These are phyloP conservation scores for Agrilus planipennis DNA, from an alignment of 1,140 invertebrate species.

Conservation along the genomic window DNA sequence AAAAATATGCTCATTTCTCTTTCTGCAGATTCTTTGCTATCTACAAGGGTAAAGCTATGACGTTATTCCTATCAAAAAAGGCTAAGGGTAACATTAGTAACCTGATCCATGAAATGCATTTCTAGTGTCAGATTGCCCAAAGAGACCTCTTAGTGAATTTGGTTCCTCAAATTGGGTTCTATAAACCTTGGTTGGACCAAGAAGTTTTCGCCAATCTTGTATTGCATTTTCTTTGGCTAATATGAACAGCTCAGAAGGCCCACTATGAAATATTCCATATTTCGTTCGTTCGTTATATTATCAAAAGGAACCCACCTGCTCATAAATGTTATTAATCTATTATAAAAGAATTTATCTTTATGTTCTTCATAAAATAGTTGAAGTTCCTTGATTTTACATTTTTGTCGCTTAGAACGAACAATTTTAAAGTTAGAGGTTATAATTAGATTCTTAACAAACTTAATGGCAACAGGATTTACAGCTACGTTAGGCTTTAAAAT, in stretches of 20 bases:
- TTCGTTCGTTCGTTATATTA: constrained; percentile 2
- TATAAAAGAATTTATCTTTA: constrained; percentile 75
- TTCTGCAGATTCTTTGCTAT: constrained; percentile 61
- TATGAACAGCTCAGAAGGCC: constrained; percentile 65
- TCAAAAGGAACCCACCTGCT: constrained; percentile 45
- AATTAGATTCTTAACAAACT: constrained; percentile 56
- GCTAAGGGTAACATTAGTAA: constrained; percentile 26
- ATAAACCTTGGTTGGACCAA: constrained; percentile 82
- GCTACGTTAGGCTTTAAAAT: constrained; percentile 64
- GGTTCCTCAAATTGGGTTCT: constrained; percentile 67
- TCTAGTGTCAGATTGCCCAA: constrained; percentile 81
- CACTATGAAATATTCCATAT: constrained; percentile 42
- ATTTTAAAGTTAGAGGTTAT: constrained; percentile 62
- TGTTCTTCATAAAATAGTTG: constrained; percentile 76
- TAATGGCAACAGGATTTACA: constrained; percentile 51
- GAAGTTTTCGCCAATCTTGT: constrained; percentile 61
- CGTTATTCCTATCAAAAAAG: constrained; percentile 3
- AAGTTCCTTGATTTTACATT: constrained; percentile 50
- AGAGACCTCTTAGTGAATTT: constrained; percentile 62
- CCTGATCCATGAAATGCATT: constrained; percentile 88
- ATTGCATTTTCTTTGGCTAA: constrained; percentile 66
- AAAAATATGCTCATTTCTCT: constrained; percentile 76
- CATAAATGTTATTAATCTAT: constrained; percentile 78
- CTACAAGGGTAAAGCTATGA: constrained; percentile 38
- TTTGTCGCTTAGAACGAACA: constrained; percentile 52